A percentile compares a stretch with the other conserved stretches of the same genome.
phyloP scores from a whole-genome alignment of 2,113 vertebrate species.

The Sphaerodactylus townsendi region DNA sequence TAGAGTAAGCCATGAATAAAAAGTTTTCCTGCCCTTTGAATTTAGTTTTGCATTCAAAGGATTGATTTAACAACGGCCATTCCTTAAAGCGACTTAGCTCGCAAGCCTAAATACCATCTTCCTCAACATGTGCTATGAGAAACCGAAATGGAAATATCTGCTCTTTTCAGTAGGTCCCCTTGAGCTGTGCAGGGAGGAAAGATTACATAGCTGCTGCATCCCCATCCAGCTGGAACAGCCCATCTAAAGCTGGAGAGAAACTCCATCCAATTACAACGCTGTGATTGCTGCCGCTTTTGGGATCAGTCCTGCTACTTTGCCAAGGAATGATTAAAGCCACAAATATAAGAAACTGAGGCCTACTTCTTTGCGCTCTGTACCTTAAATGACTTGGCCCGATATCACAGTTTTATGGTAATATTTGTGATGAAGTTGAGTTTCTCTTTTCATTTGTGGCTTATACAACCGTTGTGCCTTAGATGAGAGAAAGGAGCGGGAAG shows the following conservation, averaged over 20 bases:
- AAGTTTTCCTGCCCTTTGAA: neutral
- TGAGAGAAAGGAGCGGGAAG: constrained; percentile 21
- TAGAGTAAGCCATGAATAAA: too few relatives aligned
- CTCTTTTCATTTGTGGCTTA: constrained; percentile 35
- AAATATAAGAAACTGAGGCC: constrained; percentile 10
- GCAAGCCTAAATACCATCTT: neutral
- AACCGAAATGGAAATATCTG: neutral
- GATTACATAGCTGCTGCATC: neutral
- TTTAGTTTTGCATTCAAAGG: neutral
- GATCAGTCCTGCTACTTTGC: constrained; percentile 6
- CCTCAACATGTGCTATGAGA: neutral
- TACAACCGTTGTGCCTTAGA: constrained; percentile 44
- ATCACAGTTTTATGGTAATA: constrained; percentile 39
- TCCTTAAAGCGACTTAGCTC: neutral
- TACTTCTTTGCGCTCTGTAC: constrained; percentile 13
- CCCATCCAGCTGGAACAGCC: neutral
- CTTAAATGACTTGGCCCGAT: constrained; percentile 47
- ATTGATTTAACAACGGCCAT: neutral
- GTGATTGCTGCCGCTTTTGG: neutral
- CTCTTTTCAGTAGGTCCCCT: neutral
- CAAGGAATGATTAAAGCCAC: constrained; percentile 17
- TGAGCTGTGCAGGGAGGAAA: neutral
- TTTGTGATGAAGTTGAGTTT: constrained; percentile 45
- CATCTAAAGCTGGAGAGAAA: constrained; percentile 10
- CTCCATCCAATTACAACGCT: neutral